Conservation (phyloP, 2,113 vertebrate species). For the Campylomormyrus tamandua region DNA sequence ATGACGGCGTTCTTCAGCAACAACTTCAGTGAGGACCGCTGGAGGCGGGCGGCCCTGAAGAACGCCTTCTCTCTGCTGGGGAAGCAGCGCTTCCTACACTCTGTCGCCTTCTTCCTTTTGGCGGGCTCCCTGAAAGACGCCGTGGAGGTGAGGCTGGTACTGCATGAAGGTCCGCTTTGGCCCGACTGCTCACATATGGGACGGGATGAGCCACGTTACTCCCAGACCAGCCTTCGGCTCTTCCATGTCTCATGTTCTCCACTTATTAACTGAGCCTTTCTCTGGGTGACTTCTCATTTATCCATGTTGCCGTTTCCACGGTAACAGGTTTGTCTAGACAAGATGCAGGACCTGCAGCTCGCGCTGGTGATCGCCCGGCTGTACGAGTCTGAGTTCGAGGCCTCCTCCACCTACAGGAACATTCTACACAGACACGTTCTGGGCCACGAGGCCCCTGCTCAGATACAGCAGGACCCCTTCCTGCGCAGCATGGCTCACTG, state of each 20-base stretch:
- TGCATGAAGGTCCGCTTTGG: not conserved
- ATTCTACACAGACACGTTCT: constrained; percentile 81
- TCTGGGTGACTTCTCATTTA: not conserved
- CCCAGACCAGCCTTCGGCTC: not conserved
- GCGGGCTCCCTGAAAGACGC: constrained; percentile 93
- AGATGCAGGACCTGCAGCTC: constrained; percentile 87
- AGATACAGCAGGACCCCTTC: constrained; percentile 75
- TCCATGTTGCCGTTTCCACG: not conserved
- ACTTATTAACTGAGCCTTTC: not conserved
- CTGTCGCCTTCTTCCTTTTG: constrained; percentile 91
- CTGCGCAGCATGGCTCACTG: constrained; percentile 91
- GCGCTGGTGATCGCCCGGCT: constrained; percentile 89
- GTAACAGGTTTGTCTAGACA: constrained; percentile 85
- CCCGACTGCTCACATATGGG: not conserved
- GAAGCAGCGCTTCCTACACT: constrained; percentile 95
- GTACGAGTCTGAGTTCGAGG: constrained; percentile 89
- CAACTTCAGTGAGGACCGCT: constrained; percentile 89
- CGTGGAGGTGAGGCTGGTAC: constrained; percentile 76
- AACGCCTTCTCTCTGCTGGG: constrained; percentile 94
- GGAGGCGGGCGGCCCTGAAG: constrained; percentile 93
- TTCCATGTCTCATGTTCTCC: not conserved
- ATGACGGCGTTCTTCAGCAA: constrained; percentile 98
- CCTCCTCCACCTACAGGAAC: constrained; percentile 77
- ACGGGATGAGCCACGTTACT: not conserved
- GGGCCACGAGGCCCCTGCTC: constrained; percentile 62